Base-by-base conservation (phyloP, 2,888 invertebrate species). In the Sicus ferrugineus region DNA sequence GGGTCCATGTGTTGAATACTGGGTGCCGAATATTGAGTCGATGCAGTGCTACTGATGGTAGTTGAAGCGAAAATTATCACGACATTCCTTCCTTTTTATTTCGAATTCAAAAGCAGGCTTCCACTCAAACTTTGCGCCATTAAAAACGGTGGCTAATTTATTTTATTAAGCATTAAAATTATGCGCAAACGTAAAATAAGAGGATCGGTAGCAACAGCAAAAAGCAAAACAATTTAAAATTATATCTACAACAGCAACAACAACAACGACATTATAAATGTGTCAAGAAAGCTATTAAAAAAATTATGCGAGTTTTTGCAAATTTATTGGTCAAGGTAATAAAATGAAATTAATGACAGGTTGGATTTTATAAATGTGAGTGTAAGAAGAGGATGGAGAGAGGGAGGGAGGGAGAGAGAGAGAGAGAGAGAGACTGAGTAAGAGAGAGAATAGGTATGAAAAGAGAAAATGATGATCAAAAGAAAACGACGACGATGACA, bases 281-380 rank as follows among this genome's bases (percentile, higher is more conserved):
- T 62, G 68, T 66, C 65, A 68, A 56, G 58, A 62, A 62, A 66
- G 62, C 62, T 48, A 67, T 71, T 63, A 58, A 69, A 62, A n/a
- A 68, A 58, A 61, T 56, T 67, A 58, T 66, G 58, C 66, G 38
- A 63, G 26, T 34, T 56, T n/a, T 62, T n/a, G 63, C 28, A 28
- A 69, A 67, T 67, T 71, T 69, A 69, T 71, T 66, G 56, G 21
- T 58, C 66, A 68, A 71, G 66, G 62, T 42, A 62, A 67, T 63
- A 66, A 69, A 68, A 56, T 48, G 28, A 26, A 58, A 30, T 14
- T 28, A 66, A 19, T 28, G 11, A 5, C 1, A n/a, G 14, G 54
- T 61, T 9, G 26, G 16, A 14, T 14, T 5, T 3, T 26, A 34
- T 61, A 42, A 23, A 42, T 23, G 23, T 56, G 16, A 19, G 28